phyloP scores from a whole-genome alignment of 2,113 vertebrate species.

The Strix aluco region DNA sequence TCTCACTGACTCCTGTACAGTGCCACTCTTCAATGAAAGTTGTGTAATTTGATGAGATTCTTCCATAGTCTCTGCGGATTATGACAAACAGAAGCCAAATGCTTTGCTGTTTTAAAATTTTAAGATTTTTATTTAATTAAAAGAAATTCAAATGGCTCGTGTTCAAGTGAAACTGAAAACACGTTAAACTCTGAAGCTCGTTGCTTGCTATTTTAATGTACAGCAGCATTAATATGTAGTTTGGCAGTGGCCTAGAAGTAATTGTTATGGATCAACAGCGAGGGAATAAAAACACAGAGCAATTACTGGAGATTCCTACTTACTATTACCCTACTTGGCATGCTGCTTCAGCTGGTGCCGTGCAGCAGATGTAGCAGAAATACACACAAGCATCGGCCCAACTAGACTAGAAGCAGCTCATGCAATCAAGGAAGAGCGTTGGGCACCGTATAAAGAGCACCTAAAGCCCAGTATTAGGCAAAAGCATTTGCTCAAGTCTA shows the following conservation, averaged over 20 bases:
- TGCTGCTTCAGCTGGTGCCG: neutral
- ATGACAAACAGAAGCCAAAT: neutral
- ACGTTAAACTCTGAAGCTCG: neutral
- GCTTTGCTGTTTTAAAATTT: neutral
- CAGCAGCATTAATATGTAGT: neutral
- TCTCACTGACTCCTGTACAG: neutral
- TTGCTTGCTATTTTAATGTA: neutral
- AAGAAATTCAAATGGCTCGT: neutral
- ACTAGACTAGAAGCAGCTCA: neutral
- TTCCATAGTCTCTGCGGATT: neutral
- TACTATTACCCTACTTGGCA: neutral
- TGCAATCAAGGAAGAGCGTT: accelerated
- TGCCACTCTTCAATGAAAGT: neutral
- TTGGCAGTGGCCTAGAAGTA: neutral
- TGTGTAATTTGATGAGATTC: neutral
- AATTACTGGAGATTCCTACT: neutral
- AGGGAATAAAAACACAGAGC: neutral
- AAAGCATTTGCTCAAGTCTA: accelerated
- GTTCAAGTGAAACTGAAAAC: neutral
- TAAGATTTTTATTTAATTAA: neutral
- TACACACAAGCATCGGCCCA: neutral
- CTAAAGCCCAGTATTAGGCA: neutral
- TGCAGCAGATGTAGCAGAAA: neutral
- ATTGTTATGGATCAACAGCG: neutral
- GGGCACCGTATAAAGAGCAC: neutral